Conservation (phyloP, 1,140 invertebrate genomes). For the Aethina tumida region DNA sequence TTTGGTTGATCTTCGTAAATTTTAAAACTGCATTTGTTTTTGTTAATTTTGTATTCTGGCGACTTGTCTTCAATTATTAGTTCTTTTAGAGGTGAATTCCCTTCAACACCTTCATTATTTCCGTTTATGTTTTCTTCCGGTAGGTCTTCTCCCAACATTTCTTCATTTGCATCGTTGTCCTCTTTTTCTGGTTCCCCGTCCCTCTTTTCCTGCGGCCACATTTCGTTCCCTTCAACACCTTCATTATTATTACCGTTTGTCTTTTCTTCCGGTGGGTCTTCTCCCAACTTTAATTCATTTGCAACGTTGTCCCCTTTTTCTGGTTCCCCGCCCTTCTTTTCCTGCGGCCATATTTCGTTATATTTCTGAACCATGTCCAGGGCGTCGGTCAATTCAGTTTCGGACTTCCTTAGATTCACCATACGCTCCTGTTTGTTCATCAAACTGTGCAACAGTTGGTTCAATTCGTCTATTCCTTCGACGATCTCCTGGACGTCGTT, state of each 20-base stretch:
- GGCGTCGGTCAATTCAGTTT: neutral
- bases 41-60: too few species aligned
- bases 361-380: slow-evolving; percentile 7
- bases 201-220: slow-evolving; percentile 4
- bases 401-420: too few species aligned
- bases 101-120: slow-evolving; percentile 4
- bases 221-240: neutral
- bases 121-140: slow-evolving; percentile 3
- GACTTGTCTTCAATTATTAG: too few species aligned
- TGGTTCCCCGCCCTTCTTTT: slow-evolving; percentile 15
- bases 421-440: slow-evolving; percentile 4
- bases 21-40: too few species aligned
- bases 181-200: slow-evolving; percentile 1
- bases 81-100: too few species aligned
- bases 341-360: slow-evolving; percentile 19
- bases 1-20: too few species aligned
- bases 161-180: slow-evolving; percentile 9
- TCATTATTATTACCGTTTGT: neutral
- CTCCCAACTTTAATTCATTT: slow-evolving; percentile 11
- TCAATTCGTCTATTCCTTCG: slow-evolving; percentile 2
- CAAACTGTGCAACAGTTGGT: neutral
- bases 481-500: slow-evolving; percentile 1
- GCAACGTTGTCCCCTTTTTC: slow-evolving; percentile 19
- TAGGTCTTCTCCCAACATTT: slow-evolving; percentile 2
- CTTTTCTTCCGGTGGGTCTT: neutral